Evolutionary conservation across 2,888 invertebrate species (phyloP), one percentile per base, ranked within the genome.

Genomic region (Tipula confusa): DNA sequence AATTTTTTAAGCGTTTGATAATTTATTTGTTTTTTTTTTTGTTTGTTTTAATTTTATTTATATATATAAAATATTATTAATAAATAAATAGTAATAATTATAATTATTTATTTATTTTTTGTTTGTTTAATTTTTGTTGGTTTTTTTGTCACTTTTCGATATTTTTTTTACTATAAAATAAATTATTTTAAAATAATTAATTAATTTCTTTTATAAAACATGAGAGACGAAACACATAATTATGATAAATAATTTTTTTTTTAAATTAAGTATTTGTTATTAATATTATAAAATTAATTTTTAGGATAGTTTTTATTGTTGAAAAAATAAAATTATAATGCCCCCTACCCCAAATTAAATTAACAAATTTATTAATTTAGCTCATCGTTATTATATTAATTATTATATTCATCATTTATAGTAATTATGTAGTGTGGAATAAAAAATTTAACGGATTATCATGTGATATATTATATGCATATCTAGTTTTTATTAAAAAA

Each of bases 1-100:
- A 29, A 29, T 31, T 29, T 29, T 29, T 29, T 80, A 79, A 79
- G 80, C 80, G 80, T 80, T 80, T 80, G 29, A 80, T 80, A 80
- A 80, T 80, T 80, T 80, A 80, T 80, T 80, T 80, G 80, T 80
- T 80, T 80, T 80, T 80, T 80, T 80, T 79, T n/a, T 80, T 80
- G 80, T 80, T 80, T 80, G 80, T 80, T 80, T 29, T 80, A 80
- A 80, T 80, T 80, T 80, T 80, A 80, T 80, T 80, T 80, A 80
- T 80, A 80, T 80, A 80, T 29, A 80, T n/a, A 80, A n/a, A n/a
- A n/a, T n/a, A 80, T 29, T 80, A 80, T 80, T 29, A 80, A 80
- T 80, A 80, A 80, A 80, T 80, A 80, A 80, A 29, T 29, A 80
- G 80, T 80, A 80, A 80, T 80, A 80, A 80, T n/a, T 64, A 80